phyloP scores from a whole-genome alignment of 2,888 invertebrate species.

The Cerceris rybyensis region DNA sequence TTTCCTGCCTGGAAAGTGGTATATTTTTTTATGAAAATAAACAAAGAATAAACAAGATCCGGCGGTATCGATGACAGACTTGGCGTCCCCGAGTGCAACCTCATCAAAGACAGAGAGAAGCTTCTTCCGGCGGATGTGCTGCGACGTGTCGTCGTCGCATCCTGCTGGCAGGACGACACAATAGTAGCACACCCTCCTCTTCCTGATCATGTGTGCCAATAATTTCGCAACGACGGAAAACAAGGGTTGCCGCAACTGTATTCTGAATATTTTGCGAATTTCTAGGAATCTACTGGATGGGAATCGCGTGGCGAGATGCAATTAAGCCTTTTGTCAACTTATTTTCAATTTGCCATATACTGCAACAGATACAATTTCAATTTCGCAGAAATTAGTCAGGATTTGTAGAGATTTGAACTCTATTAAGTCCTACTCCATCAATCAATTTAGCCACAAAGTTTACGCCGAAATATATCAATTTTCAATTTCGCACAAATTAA shows the following conservation, averaged over 20 bases:
- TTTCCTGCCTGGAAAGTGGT: neutral
- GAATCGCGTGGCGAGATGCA: too few relatives aligned
- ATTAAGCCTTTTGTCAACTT: too few relatives aligned
- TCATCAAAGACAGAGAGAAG: constrained; percentile 61
- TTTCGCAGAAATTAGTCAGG: too few relatives aligned
- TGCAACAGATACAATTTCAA: too few relatives aligned
- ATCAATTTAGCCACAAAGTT: too few relatives aligned
- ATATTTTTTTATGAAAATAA: too few relatives aligned
- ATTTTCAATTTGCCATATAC: too few relatives aligned
- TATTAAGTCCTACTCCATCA: too few relatives aligned
- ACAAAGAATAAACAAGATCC: constrained; percentile 15
- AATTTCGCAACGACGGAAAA: constrained; percentile 24
- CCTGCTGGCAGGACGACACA: constrained; percentile 65
- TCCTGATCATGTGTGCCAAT: constrained; percentile 58
- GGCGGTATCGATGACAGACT: constrained; percentile 33
- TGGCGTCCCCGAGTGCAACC: constrained; percentile 41
- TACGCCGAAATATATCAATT: too few relatives aligned
- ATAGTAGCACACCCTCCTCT: constrained; percentile 53
- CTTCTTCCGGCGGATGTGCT: constrained; percentile 73
- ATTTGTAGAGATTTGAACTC: too few relatives aligned
- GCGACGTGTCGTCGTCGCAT: constrained; percentile 71
- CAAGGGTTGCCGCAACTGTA: neutral
- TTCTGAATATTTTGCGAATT: neutral
- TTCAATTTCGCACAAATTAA: too few relatives aligned
- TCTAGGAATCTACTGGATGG: neutral